A percentile compares a stretch with the other conserved stretches of the same genome.
Evolutionary conservation across 2,797 vertebrate genomes (phyloP).

Genomic region (Rhinatrema bivittatum): DNA sequence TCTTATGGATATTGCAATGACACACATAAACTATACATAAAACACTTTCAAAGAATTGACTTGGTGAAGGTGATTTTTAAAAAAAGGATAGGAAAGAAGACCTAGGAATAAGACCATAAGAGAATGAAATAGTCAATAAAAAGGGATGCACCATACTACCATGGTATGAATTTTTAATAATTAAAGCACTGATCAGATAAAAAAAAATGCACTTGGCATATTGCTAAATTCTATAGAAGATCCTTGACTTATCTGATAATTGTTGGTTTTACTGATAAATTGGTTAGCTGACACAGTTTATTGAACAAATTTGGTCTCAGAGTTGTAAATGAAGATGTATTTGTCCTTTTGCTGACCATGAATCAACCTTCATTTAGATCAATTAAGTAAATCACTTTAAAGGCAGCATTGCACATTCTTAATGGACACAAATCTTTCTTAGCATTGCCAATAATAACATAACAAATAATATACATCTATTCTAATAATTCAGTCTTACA

Average conservation of each 20-base stretch:
- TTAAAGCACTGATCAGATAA: too few species aligned
- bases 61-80: too few species aligned
- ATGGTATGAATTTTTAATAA: too few species aligned
- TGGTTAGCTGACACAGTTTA: conserved; percentile 24
- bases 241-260: conserved; percentile 13
- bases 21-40: too few species aligned
- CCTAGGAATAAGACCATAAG: too few species aligned
- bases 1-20: too few species aligned
- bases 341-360: conserved; percentile 44
- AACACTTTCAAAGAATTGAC: too few species aligned
- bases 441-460: conserved; percentile 31
- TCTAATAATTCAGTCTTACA: conserved; percentile 21
- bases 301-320: conserved; percentile 21
- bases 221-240: too few species aligned
- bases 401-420: conserved; percentile 33
- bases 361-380: conserved; percentile 47
- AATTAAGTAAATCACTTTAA: conserved; percentile 51
- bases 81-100: too few species aligned
- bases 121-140: too few species aligned
- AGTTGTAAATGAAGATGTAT: conserved; percentile 55
- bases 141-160: too few species aligned
- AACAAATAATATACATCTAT: conserved; percentile 37
- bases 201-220: too few species aligned
- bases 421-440: conserved; percentile 44
- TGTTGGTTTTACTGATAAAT: conserved; percentile 15